phyloP scores from a whole-genome alignment of 2,113 vertebrate genomes.

The Spheniscus mendiculus region DNA sequence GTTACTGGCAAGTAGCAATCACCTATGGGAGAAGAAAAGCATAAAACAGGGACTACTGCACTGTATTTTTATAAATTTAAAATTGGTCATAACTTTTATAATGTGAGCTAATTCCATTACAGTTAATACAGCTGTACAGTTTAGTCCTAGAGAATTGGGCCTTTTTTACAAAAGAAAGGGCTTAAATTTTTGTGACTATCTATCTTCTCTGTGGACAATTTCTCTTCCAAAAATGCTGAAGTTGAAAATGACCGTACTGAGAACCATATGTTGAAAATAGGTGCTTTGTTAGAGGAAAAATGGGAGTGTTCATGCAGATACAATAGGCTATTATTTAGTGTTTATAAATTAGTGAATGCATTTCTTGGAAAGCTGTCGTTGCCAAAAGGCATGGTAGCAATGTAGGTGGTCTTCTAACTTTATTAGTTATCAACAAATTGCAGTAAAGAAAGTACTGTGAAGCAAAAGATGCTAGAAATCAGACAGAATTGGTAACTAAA shows the following conservation, averaged over 20 bases:
- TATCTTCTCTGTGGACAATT: not conserved
- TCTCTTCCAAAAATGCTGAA: not conserved
- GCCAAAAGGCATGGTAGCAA: not conserved
- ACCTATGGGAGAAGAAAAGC: fast-evolving
- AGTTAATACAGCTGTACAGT: not conserved
- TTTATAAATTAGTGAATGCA: not conserved
- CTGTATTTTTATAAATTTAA: not conserved
- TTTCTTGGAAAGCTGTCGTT: conserved; percentile 10
- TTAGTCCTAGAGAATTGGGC: not conserved
- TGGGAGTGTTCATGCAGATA: not conserved
- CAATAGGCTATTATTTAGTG: not conserved
- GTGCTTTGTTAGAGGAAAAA: not conserved
- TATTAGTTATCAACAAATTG: not conserved
- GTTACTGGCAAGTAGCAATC: not conserved
- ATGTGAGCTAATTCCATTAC: not conserved
- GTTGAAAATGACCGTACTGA: not conserved
- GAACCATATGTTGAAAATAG: not conserved
- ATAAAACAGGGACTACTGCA: not conserved
- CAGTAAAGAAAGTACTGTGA: not conserved
- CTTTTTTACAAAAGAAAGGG: not conserved
- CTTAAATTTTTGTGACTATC: not conserved
- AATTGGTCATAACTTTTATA: not conserved
- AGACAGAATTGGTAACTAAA: not conserved
- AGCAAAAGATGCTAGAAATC: not conserved
- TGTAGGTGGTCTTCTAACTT: not conserved